These are phyloP conservation scores for Bathynomus jamesi DNA, from an alignment of 1,140 invertebrate species.

Conservation along the genomic window DNA sequence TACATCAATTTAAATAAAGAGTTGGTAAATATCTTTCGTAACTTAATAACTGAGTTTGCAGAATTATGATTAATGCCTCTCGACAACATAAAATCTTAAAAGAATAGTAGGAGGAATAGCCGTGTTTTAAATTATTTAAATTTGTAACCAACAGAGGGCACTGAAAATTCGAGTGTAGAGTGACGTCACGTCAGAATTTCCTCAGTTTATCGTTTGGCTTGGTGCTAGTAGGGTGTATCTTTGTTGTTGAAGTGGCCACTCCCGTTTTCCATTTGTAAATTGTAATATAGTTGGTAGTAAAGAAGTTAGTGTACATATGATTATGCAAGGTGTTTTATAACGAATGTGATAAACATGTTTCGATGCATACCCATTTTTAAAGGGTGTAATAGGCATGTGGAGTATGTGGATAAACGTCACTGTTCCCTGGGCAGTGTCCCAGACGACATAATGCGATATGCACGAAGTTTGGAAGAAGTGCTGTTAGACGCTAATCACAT, in stretches of 20 bases:
- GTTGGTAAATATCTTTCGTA: too few species aligned
- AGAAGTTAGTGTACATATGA: slow-evolving; percentile 6
- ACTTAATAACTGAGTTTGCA: too few species aligned
- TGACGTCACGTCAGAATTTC: neutral
- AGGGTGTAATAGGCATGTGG: slow-evolving; percentile 97
- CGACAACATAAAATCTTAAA: too few species aligned
- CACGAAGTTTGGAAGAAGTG: slow-evolving; percentile 92
- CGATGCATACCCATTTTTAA: slow-evolving; percentile 97
- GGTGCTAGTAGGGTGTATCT: neutral
- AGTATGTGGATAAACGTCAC: slow-evolving; percentile 97
- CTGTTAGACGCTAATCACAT: slow-evolving; percentile 97
- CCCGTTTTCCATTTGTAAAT: neutral
- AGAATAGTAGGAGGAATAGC: too few species aligned
- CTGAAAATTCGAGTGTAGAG: neutral
- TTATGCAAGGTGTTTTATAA: slow-evolving; percentile 20
- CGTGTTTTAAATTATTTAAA: too few species aligned
- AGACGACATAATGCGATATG: slow-evolving; percentile 93
- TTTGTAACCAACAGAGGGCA: neutral
- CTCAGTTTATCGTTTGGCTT: neutral
- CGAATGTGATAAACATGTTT: slow-evolving; percentile 57
- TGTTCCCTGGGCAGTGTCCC: slow-evolving; percentile 91
- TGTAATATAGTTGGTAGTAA: neutral
- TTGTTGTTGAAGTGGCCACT: neutral
- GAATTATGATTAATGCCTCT: too few species aligned
- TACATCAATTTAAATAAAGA: too few species aligned